A percentile compares a stretch with the other conserved stretches of the same genome.
phyloP scores from a whole-genome alignment of 2,797 vertebrate species.

The Cyprinella venusta region DNA sequence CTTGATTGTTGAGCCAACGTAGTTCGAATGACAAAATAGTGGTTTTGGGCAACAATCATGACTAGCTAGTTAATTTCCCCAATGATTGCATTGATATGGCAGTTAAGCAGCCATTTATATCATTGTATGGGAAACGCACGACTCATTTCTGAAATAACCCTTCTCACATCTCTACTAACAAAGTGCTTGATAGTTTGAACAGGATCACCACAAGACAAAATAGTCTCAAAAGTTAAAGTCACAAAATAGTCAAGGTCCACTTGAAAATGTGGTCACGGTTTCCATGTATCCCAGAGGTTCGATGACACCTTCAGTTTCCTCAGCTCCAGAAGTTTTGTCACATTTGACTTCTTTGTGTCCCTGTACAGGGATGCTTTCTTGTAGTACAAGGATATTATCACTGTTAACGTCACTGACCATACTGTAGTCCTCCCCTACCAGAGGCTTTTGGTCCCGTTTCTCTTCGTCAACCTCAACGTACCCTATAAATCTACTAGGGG shows the following conservation, averaged over 20 bases:
- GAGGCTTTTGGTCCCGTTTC: slow-evolving; percentile 68
- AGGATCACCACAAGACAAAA: background rate
- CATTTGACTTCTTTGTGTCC: slow-evolving; percentile 23
- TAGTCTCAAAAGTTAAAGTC: background rate
- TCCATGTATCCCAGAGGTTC: slow-evolving; percentile 39
- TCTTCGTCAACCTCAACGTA: slow-evolving; percentile 84
- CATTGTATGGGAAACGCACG: background rate
- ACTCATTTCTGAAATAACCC: background rate
- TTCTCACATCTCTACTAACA: background rate
- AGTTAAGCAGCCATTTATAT: background rate
- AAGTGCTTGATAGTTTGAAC: slow-evolving; percentile 8
- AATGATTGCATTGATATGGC: background rate
- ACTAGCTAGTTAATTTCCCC: background rate
- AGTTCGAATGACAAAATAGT: background rate
- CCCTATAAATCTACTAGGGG: background rate
- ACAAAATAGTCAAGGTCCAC: slow-evolving; percentile 6
- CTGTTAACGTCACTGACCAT: slow-evolving; percentile 79
- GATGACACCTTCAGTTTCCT: slow-evolving; percentile 6
- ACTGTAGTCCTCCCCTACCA: slow-evolving; percentile 80
- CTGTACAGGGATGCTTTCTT: slow-evolving; percentile 44
- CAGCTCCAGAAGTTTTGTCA: background rate
- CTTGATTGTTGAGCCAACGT: background rate
- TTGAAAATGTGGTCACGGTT: slow-evolving; percentile 6
- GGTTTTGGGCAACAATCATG: background rate
- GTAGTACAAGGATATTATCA: slow-evolving; percentile 79